Base-by-base conservation (phyloP, 2,888 invertebrate species). In the Hipparchia sbordonii region DNA sequence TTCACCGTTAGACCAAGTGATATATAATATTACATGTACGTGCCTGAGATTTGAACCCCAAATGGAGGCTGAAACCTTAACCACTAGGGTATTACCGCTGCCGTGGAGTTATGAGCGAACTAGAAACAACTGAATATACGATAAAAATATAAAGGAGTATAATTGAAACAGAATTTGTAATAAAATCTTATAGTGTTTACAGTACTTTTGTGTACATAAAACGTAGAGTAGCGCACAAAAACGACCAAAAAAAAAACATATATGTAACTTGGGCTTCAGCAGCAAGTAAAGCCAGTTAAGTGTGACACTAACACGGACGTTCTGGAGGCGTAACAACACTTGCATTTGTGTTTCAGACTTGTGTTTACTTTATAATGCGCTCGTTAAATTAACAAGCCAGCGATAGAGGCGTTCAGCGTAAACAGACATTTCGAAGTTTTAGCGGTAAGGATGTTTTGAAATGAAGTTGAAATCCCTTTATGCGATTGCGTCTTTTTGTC, bases 271-370 rank as follows among this genome's bases (percentile, higher is more conserved):
- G 9, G 63, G 23, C 10, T 51, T 63, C 23, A 63, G 48, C 74
- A 70, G 75, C 73, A 77, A 75, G 70, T 51, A 61, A 67, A 78
- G 74, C 74, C 77, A 78, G 75, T 78, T 72, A 74, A 78, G 79
- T 77, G 81, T 79, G 76, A 72, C 76, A 39, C 39, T 74, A 77
- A 74, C 70, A 68, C 71, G 69, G 75, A 74, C 74, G 68, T 63
- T 66, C 72, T 74, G 67, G 67, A 75, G 74, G 72, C 70, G 65
- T 72, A 56, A 56, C 13, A 72, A 75, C 79, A 78, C 77, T 79
- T 79, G 74, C 79, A 79, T 81, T 79, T 81, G 79, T 77, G 76
- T 80, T 78, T 75, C 78, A 79, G 76, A 79, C 78, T 77, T 78
- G 71, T 81, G 76, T 77, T 79, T 79, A 77, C 79, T 65, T 65